Base-by-base conservation (phyloP, 1,140 invertebrate genomes). In the Linepithema humile region DNA sequence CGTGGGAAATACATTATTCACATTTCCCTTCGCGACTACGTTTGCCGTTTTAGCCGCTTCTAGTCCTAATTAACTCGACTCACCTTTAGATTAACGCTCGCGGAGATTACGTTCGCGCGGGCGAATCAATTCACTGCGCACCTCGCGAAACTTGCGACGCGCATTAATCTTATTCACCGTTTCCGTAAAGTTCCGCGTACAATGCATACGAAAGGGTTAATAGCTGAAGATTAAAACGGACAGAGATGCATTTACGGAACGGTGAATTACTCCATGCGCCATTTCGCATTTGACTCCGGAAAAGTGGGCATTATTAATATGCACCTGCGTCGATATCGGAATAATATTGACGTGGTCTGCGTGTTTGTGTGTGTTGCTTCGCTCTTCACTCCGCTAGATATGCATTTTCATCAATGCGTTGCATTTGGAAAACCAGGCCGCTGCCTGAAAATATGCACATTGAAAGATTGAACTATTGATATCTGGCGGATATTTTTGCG, bases 21-120 rank as follows among this genome's bases (percentile, higher is more conserved):
- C 53, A 15, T 38, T 3, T 23, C 45, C 55, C 48, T 29, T 29
- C n/a, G n/a, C 10, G 23, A 32, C 15, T 15, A 32, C 59, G 43
- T 48, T 17, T 9, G 23, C 23, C 10, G 1, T 43, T 20, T 50
- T 20, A 15, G 4, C 15, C 50, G 3, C 50, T 64, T 48, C 72
- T 62, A 32, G n/a, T 15, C 60, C 60, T 78, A 88, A 88, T 88
- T 88, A 88, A 62, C 23, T 38, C 40, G 35, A 69, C 65, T 55
- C n/a, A 23, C 50, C 78, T 60, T 48, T 84, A 74, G 65, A 88
- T 84, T 78, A 88, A 87, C 73, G 48, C 59, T 55, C 60, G 82
- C 55, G 43, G 29, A 50, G 65, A 80, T 80, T 80, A 80, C 26
- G 17, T 29, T 69, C 62, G 45, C 17, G 43, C 35, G 32, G 23